phyloP scores from a whole-genome alignment of 1,140 invertebrate species.

The Schlechtendalia chinensis region DNA sequence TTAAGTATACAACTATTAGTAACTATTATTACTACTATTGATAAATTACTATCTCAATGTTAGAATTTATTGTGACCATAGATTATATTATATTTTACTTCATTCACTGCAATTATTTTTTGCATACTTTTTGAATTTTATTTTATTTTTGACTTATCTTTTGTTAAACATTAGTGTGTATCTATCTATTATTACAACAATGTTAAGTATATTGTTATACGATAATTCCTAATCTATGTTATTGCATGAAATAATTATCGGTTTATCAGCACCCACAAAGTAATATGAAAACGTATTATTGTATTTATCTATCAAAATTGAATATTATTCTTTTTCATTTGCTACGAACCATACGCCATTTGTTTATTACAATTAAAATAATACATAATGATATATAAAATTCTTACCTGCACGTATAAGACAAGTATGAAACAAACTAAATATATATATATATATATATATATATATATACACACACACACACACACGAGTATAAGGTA shows the following conservation, averaged over 20 bases:
- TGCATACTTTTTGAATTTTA: background rate
- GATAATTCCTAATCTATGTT: background rate
- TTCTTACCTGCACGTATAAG: too few relatives aligned
- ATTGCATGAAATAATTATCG: background rate
- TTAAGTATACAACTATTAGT: background rate
- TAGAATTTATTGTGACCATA: background rate
- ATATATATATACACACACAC: too few relatives aligned
- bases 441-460: too few relatives aligned
- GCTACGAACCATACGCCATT: too few relatives aligned
- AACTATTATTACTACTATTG: background rate
- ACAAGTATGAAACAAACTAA: too few relatives aligned
- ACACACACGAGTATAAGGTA: too few relatives aligned
- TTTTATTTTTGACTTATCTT: background rate
- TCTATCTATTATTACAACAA: background rate
- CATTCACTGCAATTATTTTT: background rate
- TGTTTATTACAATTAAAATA: too few relatives aligned
- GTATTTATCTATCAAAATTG: background rate
- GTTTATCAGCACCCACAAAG: background rate
- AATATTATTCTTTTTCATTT: too few relatives aligned
- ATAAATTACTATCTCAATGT: background rate
- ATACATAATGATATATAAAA: too few relatives aligned
- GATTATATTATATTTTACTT: background rate
- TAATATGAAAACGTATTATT: background rate
- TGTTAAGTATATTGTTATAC: constrained; percentile 5
- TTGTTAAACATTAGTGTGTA: background rate